phyloP scores from a whole-genome alignment of 1,140 invertebrate genomes.

The Drosophila tristis region DNA sequence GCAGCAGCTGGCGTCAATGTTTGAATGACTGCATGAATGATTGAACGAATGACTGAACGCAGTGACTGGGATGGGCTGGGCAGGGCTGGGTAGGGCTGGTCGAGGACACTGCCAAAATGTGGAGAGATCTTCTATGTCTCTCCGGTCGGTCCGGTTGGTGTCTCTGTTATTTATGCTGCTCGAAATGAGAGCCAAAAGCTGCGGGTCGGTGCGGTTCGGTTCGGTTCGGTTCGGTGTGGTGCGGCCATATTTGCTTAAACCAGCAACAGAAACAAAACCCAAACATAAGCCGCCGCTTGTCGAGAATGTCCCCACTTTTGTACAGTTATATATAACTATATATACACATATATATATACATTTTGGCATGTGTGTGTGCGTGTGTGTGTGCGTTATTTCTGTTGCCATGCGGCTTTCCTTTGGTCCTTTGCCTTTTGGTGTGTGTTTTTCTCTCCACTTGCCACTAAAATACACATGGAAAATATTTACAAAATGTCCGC shows the following conservation, averaged over 20 bases:
- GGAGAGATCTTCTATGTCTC: conserved; percentile 9
- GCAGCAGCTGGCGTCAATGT: conserved; percentile 67
- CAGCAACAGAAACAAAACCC: conserved; percentile 25
- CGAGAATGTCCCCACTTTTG: background rate
- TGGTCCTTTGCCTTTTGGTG: background rate
- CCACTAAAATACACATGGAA: conserved; percentile 60
- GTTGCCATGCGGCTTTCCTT: conserved; percentile 46
- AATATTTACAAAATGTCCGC: conserved; percentile 68
- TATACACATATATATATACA: conserved; percentile 10
- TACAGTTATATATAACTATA: conserved; percentile 5
- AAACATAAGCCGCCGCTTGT: conserved; percentile 3
- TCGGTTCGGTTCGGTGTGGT: conserved; percentile 40
- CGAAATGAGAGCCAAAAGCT: conserved; percentile 71
- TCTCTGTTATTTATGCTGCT: conserved; percentile 55
- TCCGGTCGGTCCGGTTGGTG: conserved; percentile 24
- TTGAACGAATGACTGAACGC: conserved; percentile 57
- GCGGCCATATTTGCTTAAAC: conserved; percentile 60
- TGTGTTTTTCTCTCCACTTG: conserved; percentile 26
- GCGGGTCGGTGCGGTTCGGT: conserved; percentile 40
- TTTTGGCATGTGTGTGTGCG: conserved; percentile 25
- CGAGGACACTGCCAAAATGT: conserved; percentile 54
- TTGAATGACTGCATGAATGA: conserved; percentile 74
- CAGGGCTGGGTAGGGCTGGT: background rate
- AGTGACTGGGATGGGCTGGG: conserved; percentile 27
- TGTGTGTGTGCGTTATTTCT: conserved; percentile 33